Conservation (phyloP, 2,888 invertebrate genomes). For the Nemotelus pantherinus region DNA sequence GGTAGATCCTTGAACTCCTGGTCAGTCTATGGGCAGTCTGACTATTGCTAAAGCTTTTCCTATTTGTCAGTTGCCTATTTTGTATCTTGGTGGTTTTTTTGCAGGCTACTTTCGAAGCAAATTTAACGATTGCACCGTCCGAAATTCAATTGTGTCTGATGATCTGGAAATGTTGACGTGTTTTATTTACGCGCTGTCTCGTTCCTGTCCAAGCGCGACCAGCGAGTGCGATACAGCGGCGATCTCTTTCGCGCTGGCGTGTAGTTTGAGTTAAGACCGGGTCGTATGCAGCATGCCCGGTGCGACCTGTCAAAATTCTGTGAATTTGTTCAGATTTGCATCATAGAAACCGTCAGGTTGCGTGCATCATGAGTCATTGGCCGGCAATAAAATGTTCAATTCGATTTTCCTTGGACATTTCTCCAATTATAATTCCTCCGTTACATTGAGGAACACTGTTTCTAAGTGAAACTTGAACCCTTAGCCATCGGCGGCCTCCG, state of each 20-base stretch:
- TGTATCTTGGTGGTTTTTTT: no score
- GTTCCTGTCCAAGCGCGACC: not conserved
- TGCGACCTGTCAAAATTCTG: not conserved
- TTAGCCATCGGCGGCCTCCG: no score
- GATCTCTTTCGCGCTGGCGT: not conserved
- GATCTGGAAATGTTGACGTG: conserved; percentile 44
- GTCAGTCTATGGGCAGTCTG: not conserved
- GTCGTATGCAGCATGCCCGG: not conserved
- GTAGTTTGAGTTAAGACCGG: not conserved
- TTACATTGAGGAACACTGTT: no score
- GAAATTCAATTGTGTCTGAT: not conserved
- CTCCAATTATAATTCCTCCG: no score
- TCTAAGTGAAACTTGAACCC: no score
- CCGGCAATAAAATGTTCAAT: not conserved
- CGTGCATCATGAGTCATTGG: conserved; percentile 4
- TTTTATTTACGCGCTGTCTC: conserved; percentile 40
- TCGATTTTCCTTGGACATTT: no score
- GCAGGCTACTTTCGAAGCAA: no score
- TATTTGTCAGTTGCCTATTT: no score
- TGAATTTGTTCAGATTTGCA: not conserved
- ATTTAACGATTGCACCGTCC: no score
- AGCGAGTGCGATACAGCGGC: not conserved
- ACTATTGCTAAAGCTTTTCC: not conserved
- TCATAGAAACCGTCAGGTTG: conserved; percentile 7
- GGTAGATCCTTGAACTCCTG: not conserved